A percentile compares a stretch with the other conserved stretches of the same genome.
Evolutionary conservation across 2,888 invertebrate genomes (phyloP).

Genomic region (Strigamia transsilvanica): DNA sequence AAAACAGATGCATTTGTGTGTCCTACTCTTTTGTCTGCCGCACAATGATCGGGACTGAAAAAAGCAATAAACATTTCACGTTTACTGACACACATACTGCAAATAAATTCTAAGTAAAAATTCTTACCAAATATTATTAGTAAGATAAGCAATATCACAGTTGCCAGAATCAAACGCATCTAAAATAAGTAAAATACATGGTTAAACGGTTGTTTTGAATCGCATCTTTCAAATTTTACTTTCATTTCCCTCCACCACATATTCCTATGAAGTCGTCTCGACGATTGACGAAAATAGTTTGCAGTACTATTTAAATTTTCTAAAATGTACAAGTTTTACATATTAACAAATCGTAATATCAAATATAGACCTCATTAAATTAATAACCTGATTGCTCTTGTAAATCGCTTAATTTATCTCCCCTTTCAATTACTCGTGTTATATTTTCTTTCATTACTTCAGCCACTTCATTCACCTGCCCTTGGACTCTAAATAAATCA

Average conservation of each 20-base stretch:
- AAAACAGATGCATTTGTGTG: background rate
- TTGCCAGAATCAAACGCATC: conserved; percentile 54
- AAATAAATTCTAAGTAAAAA: background rate
- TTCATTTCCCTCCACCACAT: conserved; percentile 55
- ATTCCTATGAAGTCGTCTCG: conserved; percentile 50
- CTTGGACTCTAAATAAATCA: conserved; percentile 50
- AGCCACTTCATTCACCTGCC: conserved; percentile 55
- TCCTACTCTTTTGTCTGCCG: conserved; percentile 1
- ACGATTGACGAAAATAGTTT: conserved; percentile 50
- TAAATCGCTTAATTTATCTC: conserved; percentile 53
- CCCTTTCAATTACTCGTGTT: conserved; percentile 54
- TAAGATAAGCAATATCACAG: conserved; percentile 53
- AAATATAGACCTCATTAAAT: background rate
- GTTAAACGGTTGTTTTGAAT: background rate
- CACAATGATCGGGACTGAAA: conserved; percentile 42
- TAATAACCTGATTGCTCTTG: conserved; percentile 53
- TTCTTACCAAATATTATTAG: conserved; percentile 54
- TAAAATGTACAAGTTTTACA: background rate
- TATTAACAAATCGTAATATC: background rate
- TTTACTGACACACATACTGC: no score
- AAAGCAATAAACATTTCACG: background rate
- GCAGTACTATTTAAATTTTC: conserved; percentile 52
- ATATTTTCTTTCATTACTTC: conserved; percentile 55
- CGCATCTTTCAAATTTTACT: background rate
- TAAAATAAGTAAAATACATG: conserved; percentile 4